Base-by-base conservation (phyloP, 2,888 invertebrate species). In the Dryobota labecula region DNA sequence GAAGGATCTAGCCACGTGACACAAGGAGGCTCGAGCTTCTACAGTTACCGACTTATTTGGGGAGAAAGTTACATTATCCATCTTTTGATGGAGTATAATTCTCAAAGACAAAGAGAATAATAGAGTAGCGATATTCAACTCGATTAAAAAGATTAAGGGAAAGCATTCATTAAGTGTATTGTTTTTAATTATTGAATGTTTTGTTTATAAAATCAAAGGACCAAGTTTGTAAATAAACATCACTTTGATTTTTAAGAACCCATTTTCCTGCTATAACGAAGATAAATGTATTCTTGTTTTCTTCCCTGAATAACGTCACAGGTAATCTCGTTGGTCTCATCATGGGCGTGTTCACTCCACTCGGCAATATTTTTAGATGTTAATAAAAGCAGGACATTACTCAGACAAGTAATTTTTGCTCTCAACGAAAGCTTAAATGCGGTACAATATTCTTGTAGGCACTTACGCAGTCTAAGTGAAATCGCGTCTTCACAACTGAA, bases 371-470 rank as follows among this genome's bases (percentile, higher is more conserved):
- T 91, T 92, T 89, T 84, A 87, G 86, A 89, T 88, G 91, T 91
- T 93, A 92, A 92, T 93, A 93, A 92, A 92, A 88, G 80, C 83
- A 82, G 86, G 83, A 84, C 90, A 92, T 92, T 90, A 91, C 89
- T 92, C 91, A 92, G 87, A 87, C 84, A 87, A 88, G 91, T 88
- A 89, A 90, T 90, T 90, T 90, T 89, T 86, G 79, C 86, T 82
- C 86, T 87, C 87, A 81, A 80, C 66, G 62, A 73, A 73, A 72
- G 70, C 67, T 76, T 43, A 66, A 80, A 83, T 78, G 58, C 27
- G 53, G 57, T 38, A 74, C 43, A 62, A 68, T 75, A 57, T 73
- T 70, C 36, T 43, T 61, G 43, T 66, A 51, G 30, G 27, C 61
- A 57, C 30, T 30, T 49, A 43, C 20, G 24, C 9, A 33, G 41